Conservation (phyloP, 2,113 vertebrate species). For the Tachuris rubrigastra region DNA sequence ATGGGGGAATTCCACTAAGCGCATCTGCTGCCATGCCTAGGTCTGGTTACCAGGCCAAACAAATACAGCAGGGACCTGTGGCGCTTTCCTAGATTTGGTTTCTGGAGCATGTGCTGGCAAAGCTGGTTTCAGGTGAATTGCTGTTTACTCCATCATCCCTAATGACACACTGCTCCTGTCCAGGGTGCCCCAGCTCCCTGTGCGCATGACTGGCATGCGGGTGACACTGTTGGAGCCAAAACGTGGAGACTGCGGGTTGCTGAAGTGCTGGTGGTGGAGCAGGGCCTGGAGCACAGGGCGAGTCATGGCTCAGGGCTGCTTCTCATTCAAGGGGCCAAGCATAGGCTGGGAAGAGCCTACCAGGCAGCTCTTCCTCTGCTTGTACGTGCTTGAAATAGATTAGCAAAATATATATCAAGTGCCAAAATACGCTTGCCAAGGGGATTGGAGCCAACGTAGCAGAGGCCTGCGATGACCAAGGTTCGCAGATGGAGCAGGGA, state of each 20-base stretch:
- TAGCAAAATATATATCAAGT: neutral
- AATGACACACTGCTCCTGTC: neutral
- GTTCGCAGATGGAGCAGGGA: neutral
- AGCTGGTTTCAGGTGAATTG: conserved; percentile 52
- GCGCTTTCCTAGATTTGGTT: conserved; percentile 5
- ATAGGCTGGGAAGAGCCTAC: accelerated
- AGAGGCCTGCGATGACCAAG: neutral
- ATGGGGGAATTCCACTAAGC: conserved; percentile 64
- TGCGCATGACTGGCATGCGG: neutral
- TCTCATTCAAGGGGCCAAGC: neutral
- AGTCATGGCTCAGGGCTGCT: neutral
- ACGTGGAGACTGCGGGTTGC: accelerated
- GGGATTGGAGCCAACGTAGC: neutral
- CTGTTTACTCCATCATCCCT: conserved; percentile 34
- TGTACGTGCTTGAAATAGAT: neutral
- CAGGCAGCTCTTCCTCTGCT: neutral
- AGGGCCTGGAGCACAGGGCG: neutral
- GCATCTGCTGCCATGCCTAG: neutral
- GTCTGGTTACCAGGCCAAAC: conserved; percentile 42
- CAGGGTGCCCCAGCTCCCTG: neutral
- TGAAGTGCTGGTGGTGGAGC: neutral
- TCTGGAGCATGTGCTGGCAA: neutral
- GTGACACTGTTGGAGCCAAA: neutral
- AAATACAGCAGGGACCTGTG: neutral
- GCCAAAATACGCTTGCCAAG: neutral